Evolutionary conservation across 2,113 vertebrate genomes (phyloP).

Genomic region (Grallaria varia): DNA sequence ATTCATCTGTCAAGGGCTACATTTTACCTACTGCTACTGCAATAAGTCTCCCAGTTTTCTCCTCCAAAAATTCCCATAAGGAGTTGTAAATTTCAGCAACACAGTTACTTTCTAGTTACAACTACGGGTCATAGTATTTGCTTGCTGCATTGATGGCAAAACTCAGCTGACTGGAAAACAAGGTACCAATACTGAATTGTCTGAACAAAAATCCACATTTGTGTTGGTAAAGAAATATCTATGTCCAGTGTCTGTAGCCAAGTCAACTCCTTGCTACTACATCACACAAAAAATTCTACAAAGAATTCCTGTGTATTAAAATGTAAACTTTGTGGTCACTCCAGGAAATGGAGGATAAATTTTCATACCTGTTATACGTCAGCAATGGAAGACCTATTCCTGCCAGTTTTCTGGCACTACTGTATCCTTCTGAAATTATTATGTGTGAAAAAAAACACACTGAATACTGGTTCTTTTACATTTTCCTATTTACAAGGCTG

Average conservation of each 20-base stretch:
- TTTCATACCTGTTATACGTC: background rate
- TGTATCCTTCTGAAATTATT: background rate
- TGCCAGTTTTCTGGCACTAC: background rate
- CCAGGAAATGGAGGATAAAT: background rate
- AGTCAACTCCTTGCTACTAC: background rate
- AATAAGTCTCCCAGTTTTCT: background rate
- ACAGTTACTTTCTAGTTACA: background rate
- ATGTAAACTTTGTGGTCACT: background rate
- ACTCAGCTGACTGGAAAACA: background rate
- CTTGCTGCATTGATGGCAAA: background rate
- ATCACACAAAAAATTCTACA: background rate
- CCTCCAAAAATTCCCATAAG: background rate
- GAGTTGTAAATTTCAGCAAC: background rate
- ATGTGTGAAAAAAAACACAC: background rate
- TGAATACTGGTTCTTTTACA: background rate
- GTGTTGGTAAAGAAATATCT: background rate
- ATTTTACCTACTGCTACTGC: background rate
- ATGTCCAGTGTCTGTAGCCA: background rate
- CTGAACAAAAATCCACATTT: background rate
- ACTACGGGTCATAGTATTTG: background rate
- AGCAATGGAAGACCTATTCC: background rate
- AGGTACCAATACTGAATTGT: background rate
- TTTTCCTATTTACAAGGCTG: background rate
- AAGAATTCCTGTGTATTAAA: background rate
- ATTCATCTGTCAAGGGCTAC: background rate